Evolutionary conservation across 2,113 vertebrate species (phyloP), one percentile per base, ranked within the genome.

Genomic region (Tilapia sparmanii): DNA sequence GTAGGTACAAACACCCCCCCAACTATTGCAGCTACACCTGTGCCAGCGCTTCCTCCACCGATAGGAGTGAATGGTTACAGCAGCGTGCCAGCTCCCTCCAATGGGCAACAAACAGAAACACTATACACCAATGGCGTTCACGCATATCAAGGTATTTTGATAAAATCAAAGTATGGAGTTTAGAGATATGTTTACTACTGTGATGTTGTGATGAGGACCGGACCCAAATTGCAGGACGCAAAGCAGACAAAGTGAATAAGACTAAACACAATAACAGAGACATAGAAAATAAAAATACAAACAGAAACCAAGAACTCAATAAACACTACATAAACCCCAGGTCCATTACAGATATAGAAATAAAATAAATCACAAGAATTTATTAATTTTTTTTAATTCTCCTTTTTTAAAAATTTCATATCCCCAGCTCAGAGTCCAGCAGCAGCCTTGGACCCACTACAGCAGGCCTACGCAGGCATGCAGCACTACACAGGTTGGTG

Each of bases 391-490:
- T 68, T 55, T 1, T 35, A 4, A 52, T 79, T 11, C 47, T 24
- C 16, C 40, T 86, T 38, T 29, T 52, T n/a, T 29, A 6, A 7
- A n/a, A 5, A 3, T 10, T 71, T 78, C 81, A 12, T 80, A 50
- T 78, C 16, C 71, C 2, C 84, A 98, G 97, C 97, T 89, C 97
- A 98, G 95, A 98, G 97, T 95, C 97, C 97, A 2, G 97, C 97
- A 1, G 96, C 97, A 86, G 96, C 96, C 0, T 93, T 97, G 93
- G 97, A 98, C 88, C 97, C 97, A 15, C 95, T 98, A 53, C 97
- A 98, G 88, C 97, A 98, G 89, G 97, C 97, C 1, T 98, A 98
- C 2, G 97, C 97, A 0, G 97, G 97, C 80, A 97, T 98, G 97
- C 97, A 98, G 90, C 97, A 98, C 92, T 98, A 98, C 84, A 96